Conservation (phyloP, 2,888 invertebrate genomes). For the Rhaphigaster nebulosa region DNA sequence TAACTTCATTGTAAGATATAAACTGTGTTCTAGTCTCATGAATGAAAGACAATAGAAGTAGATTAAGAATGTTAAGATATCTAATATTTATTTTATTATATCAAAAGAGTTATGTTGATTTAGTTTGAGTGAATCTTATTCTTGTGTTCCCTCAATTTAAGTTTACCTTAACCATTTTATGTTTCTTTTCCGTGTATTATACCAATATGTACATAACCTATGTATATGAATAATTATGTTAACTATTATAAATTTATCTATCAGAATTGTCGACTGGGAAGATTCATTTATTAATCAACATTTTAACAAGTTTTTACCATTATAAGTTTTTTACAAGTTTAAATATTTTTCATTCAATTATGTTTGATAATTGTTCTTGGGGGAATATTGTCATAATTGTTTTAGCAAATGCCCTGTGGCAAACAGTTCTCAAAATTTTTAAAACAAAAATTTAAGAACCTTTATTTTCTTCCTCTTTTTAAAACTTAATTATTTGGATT, state of each 20-base stretch:
- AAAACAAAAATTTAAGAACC: too few species aligned
- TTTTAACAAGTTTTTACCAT: background rate
- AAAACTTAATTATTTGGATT: too few species aligned
- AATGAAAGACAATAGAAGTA: conserved; percentile 51
- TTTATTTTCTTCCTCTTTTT: too few species aligned
- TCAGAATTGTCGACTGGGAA: background rate
- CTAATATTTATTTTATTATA: conserved; percentile 20
- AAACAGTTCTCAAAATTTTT: too few species aligned
- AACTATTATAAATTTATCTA: background rate
- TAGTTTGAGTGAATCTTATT: background rate
- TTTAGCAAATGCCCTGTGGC: too few species aligned
- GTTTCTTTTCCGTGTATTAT: background rate
- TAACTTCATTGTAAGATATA: background rate
- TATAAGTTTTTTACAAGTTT: too few species aligned
- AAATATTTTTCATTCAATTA: too few species aligned
- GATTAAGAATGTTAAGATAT: background rate
- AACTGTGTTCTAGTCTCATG: conserved; percentile 49
- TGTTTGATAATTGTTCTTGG: background rate
- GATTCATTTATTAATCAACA: background rate
- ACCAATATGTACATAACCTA: background rate
- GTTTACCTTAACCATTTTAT: background rate
- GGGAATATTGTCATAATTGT: too few species aligned
- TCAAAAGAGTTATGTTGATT: background rate
- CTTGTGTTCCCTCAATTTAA: background rate
- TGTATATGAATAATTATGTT: background rate